These are phyloP conservation scores for Drosophila infuscata DNA, from an alignment of 2,888 invertebrate species.

Conservation along the genomic window DNA sequence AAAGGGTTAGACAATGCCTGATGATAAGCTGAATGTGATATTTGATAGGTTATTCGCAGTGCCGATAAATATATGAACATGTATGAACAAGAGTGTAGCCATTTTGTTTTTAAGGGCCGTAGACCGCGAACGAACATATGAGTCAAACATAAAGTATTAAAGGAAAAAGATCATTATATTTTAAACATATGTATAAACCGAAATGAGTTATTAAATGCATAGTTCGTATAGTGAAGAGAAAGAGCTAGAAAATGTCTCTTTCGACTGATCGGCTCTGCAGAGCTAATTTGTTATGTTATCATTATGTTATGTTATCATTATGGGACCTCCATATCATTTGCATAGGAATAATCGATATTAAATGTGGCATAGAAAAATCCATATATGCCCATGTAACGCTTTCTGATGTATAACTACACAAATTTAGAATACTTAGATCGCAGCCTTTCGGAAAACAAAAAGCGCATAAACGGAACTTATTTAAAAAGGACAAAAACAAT, in stretches of 20 bases:
- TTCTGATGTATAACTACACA: neutral
- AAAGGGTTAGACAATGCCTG: slow-evolving; percentile 2
- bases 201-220: neutral
- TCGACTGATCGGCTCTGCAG: too few species aligned
- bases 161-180: neutral
- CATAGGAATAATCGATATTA: neutral
- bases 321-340: neutral
- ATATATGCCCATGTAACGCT: too few species aligned
- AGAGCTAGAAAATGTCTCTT: neutral
- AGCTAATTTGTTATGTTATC: neutral
- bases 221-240: neutral
- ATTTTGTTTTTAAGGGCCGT: neutral
- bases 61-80: neutral
- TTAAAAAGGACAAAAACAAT: neutral
- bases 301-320: neutral
- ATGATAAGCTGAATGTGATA: slow-evolving; percentile 8
- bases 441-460: too few species aligned
- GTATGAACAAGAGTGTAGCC: neutral
- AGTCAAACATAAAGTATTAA: neutral
- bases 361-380: neutral
- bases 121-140: neutral
- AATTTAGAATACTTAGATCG: neutral
- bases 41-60: neutral
- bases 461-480: too few species aligned
- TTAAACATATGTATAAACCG: neutral